These are phyloP conservation scores for Phrynocephalus versicolor DNA, from an alignment of 2,113 vertebrate species.

Conservation along the genomic window DNA sequence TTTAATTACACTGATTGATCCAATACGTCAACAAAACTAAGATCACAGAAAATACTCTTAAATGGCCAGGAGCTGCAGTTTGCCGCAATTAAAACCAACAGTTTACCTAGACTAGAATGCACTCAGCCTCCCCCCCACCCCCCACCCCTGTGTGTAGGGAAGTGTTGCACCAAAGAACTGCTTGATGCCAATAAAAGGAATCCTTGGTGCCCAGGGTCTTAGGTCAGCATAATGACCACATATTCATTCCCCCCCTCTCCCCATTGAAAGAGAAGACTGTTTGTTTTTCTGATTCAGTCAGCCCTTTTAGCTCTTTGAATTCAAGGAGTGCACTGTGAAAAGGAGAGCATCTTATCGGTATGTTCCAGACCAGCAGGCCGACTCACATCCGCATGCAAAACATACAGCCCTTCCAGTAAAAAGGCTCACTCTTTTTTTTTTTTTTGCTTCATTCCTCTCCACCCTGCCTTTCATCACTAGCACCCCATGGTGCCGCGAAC, in stretches of 20 bases:
- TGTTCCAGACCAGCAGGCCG: slow-evolving; percentile 84
- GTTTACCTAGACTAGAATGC: slow-evolving; percentile 46
- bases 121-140: slow-evolving; percentile 40
- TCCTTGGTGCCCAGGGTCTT: slow-evolving; percentile 80
- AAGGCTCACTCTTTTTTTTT: slow-evolving; percentile 77
- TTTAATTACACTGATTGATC: slow-evolving; percentile 48
- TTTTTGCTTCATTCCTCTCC: slow-evolving; percentile 55
- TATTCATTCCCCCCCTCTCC: slow-evolving; percentile 77
- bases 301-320: slow-evolving; percentile 77
- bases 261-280: slow-evolving; percentile 70
- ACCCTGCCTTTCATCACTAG: slow-evolving; percentile 65
- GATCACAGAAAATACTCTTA: slow-evolving; percentile 69
- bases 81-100: slow-evolving; percentile 63
- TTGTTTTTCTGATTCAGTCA: slow-evolving; percentile 82
- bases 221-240: slow-evolving; percentile 75
- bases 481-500: slow-evolving; percentile 62
- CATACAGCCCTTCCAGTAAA: slow-evolving; percentile 79
- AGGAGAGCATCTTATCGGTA: slow-evolving; percentile 92
- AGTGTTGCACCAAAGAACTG: slow-evolving; percentile 74
- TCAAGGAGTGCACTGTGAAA: slow-evolving; percentile 76
- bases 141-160: slow-evolving; percentile 67
- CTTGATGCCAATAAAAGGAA: slow-evolving; percentile 80
- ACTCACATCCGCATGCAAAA: slow-evolving; percentile 85
- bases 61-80: slow-evolving; percentile 23
- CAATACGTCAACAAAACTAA: slow-evolving; percentile 56